A percentile compares a stretch with the other conserved stretches of the same genome.
These are phyloP conservation scores for Boloria euphrosyne DNA, from an alignment of 2,888 invertebrate species.

Conservation along the genomic window DNA sequence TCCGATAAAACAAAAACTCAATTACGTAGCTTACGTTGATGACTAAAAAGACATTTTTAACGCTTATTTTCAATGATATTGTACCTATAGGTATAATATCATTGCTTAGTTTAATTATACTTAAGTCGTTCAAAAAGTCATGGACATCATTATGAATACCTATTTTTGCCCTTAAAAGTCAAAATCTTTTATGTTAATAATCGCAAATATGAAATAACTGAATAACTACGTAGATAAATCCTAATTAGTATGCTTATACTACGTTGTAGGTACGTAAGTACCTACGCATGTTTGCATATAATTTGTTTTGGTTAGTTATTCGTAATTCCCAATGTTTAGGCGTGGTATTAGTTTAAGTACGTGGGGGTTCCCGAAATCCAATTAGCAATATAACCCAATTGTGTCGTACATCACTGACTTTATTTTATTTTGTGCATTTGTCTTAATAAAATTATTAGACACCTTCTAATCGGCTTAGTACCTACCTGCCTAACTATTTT, in stretches of 20 bases:
- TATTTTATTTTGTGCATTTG: conserved; percentile 11
- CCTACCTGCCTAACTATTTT: too few species aligned
- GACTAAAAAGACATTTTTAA: conserved; percentile 8
- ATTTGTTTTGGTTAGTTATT: conserved; percentile 31
- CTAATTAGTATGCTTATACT: too few species aligned
- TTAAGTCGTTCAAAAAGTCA: too few species aligned
- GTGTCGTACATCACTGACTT: conserved; percentile 48
- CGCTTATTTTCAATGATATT: too few species aligned
- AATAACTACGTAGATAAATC: too few species aligned
- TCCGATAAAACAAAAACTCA: conserved; percentile 19
- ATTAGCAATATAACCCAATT: conserved; percentile 72
- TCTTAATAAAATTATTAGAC: not conserved
- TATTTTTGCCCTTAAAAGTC: too few species aligned
- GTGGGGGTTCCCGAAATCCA: conserved; percentile 73
- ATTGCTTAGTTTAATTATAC: too few species aligned
- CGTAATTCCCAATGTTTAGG: conserved; percentile 32
- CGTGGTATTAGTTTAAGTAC: conserved; percentile 52
- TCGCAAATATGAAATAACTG: too few species aligned
- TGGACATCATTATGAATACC: too few species aligned
- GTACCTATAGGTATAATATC: too few species aligned
- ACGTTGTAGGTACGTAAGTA: too few species aligned
- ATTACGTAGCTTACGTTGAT: conserved; percentile 6
- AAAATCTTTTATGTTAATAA: too few species aligned
- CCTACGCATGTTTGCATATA: conserved; percentile 25
- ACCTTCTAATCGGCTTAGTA: not conserved